Evolutionary conservation across 2,888 invertebrate genomes (phyloP).

Genomic region (Panorpa germanica): DNA sequence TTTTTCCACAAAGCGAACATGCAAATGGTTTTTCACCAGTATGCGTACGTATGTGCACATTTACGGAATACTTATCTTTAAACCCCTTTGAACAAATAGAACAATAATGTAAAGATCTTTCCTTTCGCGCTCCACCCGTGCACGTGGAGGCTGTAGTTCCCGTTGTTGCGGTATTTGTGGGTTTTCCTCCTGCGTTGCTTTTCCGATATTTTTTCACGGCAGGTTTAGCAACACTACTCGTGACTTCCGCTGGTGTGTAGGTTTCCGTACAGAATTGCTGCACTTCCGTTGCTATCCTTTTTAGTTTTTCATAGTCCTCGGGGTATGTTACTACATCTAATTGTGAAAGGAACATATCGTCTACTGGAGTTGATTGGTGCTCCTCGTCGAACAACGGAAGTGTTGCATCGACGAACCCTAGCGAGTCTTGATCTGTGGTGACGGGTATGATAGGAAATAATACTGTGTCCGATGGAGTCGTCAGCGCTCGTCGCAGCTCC

Average conservation of each 20-base stretch:
- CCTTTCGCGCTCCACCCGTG: conserved; percentile 50
- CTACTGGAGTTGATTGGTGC: conserved; percentile 16
- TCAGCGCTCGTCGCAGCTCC: conserved; percentile 36
- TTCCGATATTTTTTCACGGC: conserved; percentile 23
- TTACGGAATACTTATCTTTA: conserved; percentile 93
- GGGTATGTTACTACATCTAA: conserved; percentile 32
- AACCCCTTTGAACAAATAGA: conserved; percentile 86
- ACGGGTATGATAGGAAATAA: background rate
- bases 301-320: conserved; percentile 70
- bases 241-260: conserved; percentile 14
- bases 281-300: conserved; percentile 66
- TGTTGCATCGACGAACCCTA: conserved; percentile 23
- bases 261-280: conserved; percentile 44
- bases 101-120: conserved; percentile 78
- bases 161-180: conserved; percentile 2
- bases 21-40: conserved; percentile 96
- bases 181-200: conserved; percentile 14
- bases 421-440: conserved; percentile 16
- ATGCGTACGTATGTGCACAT: conserved; percentile 93
- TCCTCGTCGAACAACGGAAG: conserved; percentile 23
- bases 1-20: conserved; percentile 85
- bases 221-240: conserved; percentile 13
- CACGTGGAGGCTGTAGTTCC: conserved; percentile 12
- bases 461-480: conserved; percentile 21
- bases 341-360: conserved; percentile 26